These are phyloP conservation scores for Struthidea cinerea DNA, from an alignment of 2,113 vertebrate species.

Conservation along the genomic window DNA sequence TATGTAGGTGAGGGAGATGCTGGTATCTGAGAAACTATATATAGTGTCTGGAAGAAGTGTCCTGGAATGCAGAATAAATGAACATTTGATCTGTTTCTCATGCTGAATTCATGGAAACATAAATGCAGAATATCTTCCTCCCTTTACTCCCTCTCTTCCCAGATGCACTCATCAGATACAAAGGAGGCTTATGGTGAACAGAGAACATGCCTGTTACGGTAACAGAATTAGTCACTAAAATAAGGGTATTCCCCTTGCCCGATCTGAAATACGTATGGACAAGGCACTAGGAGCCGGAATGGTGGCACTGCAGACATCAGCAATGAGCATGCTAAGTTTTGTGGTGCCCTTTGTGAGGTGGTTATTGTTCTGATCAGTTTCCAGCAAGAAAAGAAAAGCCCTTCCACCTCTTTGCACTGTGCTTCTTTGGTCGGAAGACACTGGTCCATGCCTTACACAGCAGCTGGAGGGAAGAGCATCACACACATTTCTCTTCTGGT, in stretches of 20 bases:
- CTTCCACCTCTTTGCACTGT: not conserved
- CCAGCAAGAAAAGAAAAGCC: not conserved
- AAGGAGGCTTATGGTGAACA: not conserved
- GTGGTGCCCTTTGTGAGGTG: not conserved
- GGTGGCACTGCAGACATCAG: not conserved
- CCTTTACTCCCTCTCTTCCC: not conserved
- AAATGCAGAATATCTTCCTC: not conserved
- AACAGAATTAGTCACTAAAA: not conserved
- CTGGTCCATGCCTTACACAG: not conserved
- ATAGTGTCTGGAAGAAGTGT: slow-evolving; percentile 45
- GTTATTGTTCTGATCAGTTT: not conserved
- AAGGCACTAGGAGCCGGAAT: not conserved
- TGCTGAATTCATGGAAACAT: not conserved
- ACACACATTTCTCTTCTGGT: not conserved
- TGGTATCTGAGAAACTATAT: slow-evolving; percentile 41
- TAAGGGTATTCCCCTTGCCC: not conserved
- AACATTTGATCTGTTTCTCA: slow-evolving; percentile 4
- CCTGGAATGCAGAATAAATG: slow-evolving; percentile 3
- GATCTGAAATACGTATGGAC: fast-evolving
- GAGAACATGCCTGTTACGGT: not conserved
- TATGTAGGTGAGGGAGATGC: slow-evolving; percentile 51
- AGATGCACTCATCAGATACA: not conserved
- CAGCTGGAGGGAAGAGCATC: not conserved
- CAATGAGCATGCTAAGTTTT: not conserved
- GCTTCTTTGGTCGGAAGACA: fast-evolving